Evolutionary conservation across 2,113 vertebrate species (phyloP).

Genomic region (Cynocephalus volans): DNA sequence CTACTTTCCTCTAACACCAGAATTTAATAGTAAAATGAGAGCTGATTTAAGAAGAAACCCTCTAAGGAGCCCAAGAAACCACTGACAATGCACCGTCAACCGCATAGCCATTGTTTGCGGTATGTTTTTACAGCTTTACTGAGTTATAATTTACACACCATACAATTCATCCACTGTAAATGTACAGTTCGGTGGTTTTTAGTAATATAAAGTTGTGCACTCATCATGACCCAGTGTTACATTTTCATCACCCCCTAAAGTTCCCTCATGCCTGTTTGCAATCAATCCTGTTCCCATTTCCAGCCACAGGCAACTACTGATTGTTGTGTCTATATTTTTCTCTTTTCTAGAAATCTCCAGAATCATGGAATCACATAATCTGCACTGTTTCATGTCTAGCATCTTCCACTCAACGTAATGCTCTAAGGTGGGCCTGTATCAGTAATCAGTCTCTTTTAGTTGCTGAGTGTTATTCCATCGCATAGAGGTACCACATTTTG

Average conservation of each 20-base stretch:
- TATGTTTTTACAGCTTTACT: not conserved
- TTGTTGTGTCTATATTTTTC: not conserved
- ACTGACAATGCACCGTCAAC: not conserved
- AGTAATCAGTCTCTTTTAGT: not conserved
- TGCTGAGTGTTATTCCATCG: not conserved
- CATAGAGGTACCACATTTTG: not conserved
- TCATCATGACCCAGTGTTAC: not conserved
- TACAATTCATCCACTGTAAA: not conserved
- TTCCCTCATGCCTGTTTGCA: accelerated
- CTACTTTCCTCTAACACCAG: not conserved
- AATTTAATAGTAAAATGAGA: not conserved
- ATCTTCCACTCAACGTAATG: not conserved
- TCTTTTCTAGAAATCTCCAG: not conserved
- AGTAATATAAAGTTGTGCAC: not conserved
- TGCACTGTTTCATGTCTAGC: too few relatives aligned
- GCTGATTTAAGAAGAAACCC: not conserved
- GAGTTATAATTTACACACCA: not conserved
- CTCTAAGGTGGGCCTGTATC: not conserved
- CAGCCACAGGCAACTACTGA: not conserved
- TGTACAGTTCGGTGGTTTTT: too few relatives aligned
- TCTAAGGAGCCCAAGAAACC: not conserved
- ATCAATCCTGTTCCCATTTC: not conserved
- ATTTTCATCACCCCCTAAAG: not conserved
- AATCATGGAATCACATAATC: accelerated
- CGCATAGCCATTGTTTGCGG: too few relatives aligned